These are phyloP conservation scores for Blastobasis adustella DNA, from an alignment of 2,888 invertebrate species.

Conservation along the genomic window DNA sequence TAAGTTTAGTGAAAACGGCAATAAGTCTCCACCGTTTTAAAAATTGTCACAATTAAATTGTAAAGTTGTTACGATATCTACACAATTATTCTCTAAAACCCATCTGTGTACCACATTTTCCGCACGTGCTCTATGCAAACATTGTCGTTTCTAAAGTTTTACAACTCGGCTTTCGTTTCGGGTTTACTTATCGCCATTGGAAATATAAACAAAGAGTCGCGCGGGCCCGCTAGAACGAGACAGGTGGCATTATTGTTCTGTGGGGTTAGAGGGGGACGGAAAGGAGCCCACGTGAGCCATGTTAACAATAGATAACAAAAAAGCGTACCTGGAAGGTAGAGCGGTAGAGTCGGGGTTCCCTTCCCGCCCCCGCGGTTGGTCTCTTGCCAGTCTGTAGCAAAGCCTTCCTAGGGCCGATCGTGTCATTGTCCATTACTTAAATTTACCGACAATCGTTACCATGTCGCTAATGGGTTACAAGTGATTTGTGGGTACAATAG, in stretches of 20 bases:
- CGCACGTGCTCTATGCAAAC: conserved; percentile 35
- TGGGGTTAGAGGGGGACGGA: conserved; percentile 40
- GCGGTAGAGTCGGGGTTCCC: conserved; percentile 27
- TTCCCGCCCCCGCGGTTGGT: conserved; percentile 36
- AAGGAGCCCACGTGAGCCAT: conserved; percentile 57
- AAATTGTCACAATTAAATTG: too few relatives aligned
- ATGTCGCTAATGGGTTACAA: conserved; percentile 12
- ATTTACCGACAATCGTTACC: conserved; percentile 1
- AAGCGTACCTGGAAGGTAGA: conserved; percentile 64
- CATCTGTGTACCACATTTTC: conserved; percentile 35
- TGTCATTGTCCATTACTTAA: conserved; percentile 15
- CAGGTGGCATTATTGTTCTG: conserved; percentile 16
- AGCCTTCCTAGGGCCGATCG: conserved; percentile 46
- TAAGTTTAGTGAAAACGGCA: too few relatives aligned
- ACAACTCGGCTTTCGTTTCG: conserved; percentile 26
- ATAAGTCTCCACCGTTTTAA: too few relatives aligned
- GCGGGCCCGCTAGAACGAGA: conserved; percentile 32
- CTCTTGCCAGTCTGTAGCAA: conserved; percentile 45
- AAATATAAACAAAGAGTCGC: conserved; percentile 58
- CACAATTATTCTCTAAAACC: neutral
- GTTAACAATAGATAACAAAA: conserved; percentile 69
- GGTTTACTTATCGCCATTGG: conserved; percentile 43
- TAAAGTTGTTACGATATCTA: too few relatives aligned
- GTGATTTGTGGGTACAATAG: conserved; percentile 24
- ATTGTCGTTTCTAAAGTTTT: conserved; percentile 31